Evolutionary conservation across 2,888 invertebrate genomes (phyloP).

Genomic region (Hypsopygia costalis): DNA sequence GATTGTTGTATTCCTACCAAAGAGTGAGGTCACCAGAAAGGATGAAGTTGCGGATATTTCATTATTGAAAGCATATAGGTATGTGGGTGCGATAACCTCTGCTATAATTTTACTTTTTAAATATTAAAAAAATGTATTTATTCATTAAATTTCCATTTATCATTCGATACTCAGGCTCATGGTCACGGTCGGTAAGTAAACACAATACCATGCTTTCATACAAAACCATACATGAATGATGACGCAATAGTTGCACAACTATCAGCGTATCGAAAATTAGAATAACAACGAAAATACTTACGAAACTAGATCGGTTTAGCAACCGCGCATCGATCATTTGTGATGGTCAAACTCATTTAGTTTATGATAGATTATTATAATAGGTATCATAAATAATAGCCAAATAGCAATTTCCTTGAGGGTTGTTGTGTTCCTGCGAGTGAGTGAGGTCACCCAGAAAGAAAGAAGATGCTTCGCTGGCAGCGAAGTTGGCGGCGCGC

Average conservation of each 20-base stretch:
- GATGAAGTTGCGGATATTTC: too few relatives aligned
- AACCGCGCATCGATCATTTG: neutral
- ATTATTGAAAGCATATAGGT: too few relatives aligned
- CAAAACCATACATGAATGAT: neutral
- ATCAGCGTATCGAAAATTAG: slow-evolving; percentile 6
- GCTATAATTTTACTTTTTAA: too few relatives aligned
- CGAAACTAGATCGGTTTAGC: slow-evolving; percentile 5
- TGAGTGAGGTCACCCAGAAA: too few relatives aligned
- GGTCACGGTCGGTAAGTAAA: neutral
- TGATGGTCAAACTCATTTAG: neutral
- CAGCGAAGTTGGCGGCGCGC: too few relatives aligned
- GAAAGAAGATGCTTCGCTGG: too few relatives aligned
- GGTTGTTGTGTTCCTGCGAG: too few relatives aligned
- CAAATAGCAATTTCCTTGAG: too few relatives aligned
- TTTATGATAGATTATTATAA: slow-evolving; percentile 1
- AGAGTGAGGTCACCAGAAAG: too few relatives aligned
- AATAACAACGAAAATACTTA: slow-evolving; percentile 6
- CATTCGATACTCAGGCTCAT: neutral
- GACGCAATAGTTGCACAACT: neutral
- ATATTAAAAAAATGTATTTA: too few relatives aligned
- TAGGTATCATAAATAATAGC: neutral
- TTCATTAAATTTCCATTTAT: neutral
- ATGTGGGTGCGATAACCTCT: too few relatives aligned
- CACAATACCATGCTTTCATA: neutral
- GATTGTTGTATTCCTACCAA: too few relatives aligned